These are phyloP conservation scores for Heteropelma amictum DNA, from an alignment of 2,888 invertebrate genomes.

Conservation along the genomic window DNA sequence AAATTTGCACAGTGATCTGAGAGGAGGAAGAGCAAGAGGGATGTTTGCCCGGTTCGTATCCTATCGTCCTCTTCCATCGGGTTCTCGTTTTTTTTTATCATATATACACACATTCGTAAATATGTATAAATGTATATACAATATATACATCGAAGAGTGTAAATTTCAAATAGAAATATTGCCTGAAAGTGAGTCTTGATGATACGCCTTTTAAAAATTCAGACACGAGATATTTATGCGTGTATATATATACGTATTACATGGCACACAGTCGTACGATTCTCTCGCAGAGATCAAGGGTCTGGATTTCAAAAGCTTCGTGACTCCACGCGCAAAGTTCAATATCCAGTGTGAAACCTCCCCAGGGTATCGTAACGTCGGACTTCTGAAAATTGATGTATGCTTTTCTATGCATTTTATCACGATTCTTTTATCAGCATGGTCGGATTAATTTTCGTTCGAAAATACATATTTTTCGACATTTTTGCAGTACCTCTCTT, in stretches of 20 bases:
- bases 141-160: background rate
- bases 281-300: constrained; percentile 28
- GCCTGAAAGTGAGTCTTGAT: background rate
- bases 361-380: background rate
- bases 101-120: background rate
- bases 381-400: constrained; percentile 20
- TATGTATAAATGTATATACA: background rate
- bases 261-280: background rate
- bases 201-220: background rate
- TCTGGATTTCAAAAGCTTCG: constrained; percentile 37
- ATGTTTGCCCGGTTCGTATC: constrained; percentile 53
- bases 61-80: constrained; percentile 32
- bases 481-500: too few species aligned
- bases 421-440: background rate
- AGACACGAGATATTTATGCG: background rate
- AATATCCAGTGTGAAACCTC: background rate
- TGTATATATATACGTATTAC: too few species aligned
- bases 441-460: background rate
- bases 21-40: constrained; percentile 30
- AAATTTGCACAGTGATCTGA: constrained; percentile 65
- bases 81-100: constrained; percentile 20
- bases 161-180: background rate
- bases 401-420: background rate
- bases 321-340: constrained; percentile 25
- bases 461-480: too few species aligned